A percentile compares a stretch with the other conserved stretches of the same genome.
These are phyloP conservation scores for Numenius phaeopus DNA, from an alignment of 2,797 vertebrate species.

Conservation along the genomic window DNA sequence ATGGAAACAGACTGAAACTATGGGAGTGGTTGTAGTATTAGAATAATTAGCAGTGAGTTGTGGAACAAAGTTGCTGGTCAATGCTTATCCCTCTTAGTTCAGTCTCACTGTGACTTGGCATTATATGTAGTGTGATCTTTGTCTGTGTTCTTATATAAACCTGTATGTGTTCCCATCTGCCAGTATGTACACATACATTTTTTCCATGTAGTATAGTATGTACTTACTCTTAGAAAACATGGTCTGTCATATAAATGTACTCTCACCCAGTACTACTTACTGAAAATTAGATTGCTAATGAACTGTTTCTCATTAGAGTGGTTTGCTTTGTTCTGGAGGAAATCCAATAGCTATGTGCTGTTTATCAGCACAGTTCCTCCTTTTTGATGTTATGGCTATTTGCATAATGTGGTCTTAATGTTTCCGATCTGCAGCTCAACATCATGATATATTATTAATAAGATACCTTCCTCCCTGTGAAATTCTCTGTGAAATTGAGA, in stretches of 20 bases:
- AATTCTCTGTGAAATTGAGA: not conserved
- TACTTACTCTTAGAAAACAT: not conserved
- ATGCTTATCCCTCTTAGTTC: not conserved
- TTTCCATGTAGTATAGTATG: not conserved
- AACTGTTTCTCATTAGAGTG: not conserved
- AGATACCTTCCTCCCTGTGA: not conserved
- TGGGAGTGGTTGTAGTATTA: not conserved
- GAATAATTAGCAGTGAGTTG: not conserved
- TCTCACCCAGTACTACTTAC: not conserved
- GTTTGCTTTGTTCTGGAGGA: not conserved
- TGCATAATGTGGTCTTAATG: not conserved
- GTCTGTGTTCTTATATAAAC: not conserved
- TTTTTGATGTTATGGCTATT: not conserved
- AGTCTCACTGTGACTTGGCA: not conserved
- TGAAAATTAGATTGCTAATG: not conserved
- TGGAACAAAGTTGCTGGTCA: conserved; percentile 6
- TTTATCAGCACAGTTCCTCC: not conserved
- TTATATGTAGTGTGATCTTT: not conserved
- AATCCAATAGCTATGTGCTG: not conserved
- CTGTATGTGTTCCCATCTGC: not conserved
- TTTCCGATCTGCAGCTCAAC: not conserved
- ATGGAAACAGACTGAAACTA: conserved; percentile 43
- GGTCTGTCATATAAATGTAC: not conserved
- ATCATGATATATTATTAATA: not conserved
- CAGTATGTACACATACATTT: not conserved